Base-by-base conservation (phyloP, 2,113 vertebrate species). In the Rhipidura dahli region DNA sequence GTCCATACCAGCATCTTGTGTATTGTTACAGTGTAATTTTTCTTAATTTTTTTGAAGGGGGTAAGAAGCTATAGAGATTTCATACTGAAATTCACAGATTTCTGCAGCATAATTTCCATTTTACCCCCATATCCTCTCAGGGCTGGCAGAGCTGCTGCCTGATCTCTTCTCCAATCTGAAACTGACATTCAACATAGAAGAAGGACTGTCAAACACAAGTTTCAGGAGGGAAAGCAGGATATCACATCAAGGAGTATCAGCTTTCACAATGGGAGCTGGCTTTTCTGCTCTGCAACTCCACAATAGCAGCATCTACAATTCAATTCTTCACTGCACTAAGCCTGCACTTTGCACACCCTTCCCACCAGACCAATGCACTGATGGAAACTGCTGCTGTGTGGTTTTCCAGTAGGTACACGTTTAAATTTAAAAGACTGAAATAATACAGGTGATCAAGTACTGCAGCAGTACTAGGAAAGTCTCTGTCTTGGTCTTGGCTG, bases 311-410 rank as follows among this genome's bases (percentile, higher is more conserved):
- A 33, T 50, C 23, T 44, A 10, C 5, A 23, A 7, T n/a, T 40
- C 40, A 13, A 8, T 12, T 30, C 49, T 28, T 91, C 26, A 4
- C 24, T 33, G 10, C 9, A 3, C 28, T 26, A 18, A 51, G 57
- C 19, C 42, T 49, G 10, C 22, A 44, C 15, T 20, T 28, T 10
- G 22, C 19, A 44, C 24, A 26, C 15, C 12, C 26, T 57, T 65
- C 44, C 53, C 18, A 10, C 11, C 40, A 13, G 31, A 39, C 9
- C 19, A 18, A 39, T 1, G 23, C 2, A 35, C 18, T 0, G 0
- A 16, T 1, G 10, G 53, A 63, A 71, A 33, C 24, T 22, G 35
- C 24, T 22, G 35, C 31, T 33, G 23, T 7, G 3, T 18, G 22
- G 23, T 30, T 77, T 47, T 44, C 45, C 54, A 47, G 16, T 10